Percentiles rank a stretch among this genome's conserved stretches.
Evolutionary conservation across 2,797 vertebrate genomes (phyloP).

Genomic region (Lacerta bilineata): DNA sequence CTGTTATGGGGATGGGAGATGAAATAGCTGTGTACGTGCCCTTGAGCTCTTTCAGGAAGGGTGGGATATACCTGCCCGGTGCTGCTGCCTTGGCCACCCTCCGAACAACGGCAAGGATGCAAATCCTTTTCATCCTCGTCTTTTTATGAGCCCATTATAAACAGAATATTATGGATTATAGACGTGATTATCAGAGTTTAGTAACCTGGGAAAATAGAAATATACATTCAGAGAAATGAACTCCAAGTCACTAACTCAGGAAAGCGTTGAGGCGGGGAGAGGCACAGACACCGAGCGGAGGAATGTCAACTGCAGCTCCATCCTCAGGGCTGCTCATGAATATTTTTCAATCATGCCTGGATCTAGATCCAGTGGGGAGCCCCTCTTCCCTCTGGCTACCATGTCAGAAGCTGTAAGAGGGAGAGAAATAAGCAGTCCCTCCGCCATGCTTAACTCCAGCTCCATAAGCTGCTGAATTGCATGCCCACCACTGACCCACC

Average conservation of each 20-base stretch:
- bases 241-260: neutral
- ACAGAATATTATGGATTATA: conserved; percentile 20
- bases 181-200: conserved; percentile 8
- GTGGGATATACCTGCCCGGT: too few relatives aligned
- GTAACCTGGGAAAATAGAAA: conserved; percentile 17
- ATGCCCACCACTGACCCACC: too few relatives aligned
- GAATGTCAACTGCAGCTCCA: neutral
- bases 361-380: too few relatives aligned
- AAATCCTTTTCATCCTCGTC: neutral
- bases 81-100: too few relatives aligned
- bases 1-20: too few relatives aligned
- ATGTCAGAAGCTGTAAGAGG: too few relatives aligned
- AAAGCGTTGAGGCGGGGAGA: neutral
- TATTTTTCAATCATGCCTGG: neutral
- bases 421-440: too few relatives aligned
- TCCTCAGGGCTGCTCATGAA: neutral
- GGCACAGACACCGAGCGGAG: neutral
- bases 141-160: neutral
- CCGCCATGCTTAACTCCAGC: too few relatives aligned
- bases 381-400: too few relatives aligned
- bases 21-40: too few relatives aligned
- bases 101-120: neutral
- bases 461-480: too few relatives aligned
- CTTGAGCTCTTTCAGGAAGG: too few relatives aligned
- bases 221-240: neutral